Evolutionary conservation across 1,140 invertebrate species (phyloP).

Genomic region (Antheraea pernyi): DNA sequence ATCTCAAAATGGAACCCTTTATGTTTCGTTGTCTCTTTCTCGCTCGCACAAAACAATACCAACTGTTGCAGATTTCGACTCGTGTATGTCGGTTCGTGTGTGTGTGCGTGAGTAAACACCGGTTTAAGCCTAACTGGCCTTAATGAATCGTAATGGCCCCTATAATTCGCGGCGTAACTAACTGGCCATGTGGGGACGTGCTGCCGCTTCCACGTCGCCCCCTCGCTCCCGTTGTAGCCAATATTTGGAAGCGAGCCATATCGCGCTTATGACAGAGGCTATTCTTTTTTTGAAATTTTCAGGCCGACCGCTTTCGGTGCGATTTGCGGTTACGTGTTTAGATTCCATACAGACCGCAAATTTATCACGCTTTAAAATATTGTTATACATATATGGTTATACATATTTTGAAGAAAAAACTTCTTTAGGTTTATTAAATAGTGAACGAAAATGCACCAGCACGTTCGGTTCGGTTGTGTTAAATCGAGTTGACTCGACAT

Average conservation of each 20-base stretch:
- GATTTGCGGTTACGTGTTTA: constrained; percentile 71
- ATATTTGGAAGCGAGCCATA: constrained; percentile 75
- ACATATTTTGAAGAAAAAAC: too few relatives aligned
- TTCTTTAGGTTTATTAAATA: too few relatives aligned
- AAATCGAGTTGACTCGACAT: too few relatives aligned
- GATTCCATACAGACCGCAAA: constrained; percentile 43
- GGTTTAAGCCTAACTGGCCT: constrained; percentile 80
- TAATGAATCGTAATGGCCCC: constrained; percentile 81
- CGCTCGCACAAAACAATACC: constrained; percentile 50
- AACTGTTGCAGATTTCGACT: constrained; percentile 54
- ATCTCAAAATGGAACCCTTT: constrained; percentile 52
- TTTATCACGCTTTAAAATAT: constrained; percentile 37
- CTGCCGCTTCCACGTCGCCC: constrained; percentile 34
- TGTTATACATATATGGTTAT: too few relatives aligned
- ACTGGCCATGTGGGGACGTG: constrained; percentile 74
- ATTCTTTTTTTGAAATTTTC: constrained; percentile 75
- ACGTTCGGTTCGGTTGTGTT: too few relatives aligned
- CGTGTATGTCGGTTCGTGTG: constrained; percentile 35
- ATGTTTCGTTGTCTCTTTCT: constrained; percentile 36
- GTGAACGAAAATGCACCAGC: too few relatives aligned
- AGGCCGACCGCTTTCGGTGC: constrained; percentile 48
- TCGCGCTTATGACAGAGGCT: constrained; percentile 70
- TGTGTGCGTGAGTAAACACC: constrained; percentile 76
- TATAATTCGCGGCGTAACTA: constrained; percentile 80
- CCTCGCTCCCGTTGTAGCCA: constrained; percentile 32